Base-by-base conservation (phyloP, 2,888 invertebrate genomes). In the Vesta saturnalis region DNA sequence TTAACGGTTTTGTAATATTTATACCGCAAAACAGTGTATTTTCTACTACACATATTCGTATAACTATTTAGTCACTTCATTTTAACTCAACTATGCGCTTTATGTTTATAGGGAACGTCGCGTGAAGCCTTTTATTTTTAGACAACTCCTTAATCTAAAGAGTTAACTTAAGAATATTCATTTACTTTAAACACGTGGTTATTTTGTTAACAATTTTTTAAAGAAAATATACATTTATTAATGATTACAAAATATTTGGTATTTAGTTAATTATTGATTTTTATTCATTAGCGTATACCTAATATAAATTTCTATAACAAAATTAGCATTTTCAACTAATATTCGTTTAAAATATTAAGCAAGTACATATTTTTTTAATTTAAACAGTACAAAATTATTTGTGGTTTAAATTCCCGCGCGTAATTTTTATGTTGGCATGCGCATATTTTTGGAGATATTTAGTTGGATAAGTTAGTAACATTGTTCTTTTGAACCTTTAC, bases 101-200 rank as follows among this genome's bases (percentile, higher is more conserved):
- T 78, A 77, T 81, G 81, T 81, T 81, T 81, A 80, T 78, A 78
- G 75, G 74, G 74, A 77, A 80, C 79, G 78, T 74, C 76, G 79
- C 77, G 77, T 78, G 78, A 77, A 75, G 79, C 76, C 77, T 78
- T 81, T 81, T 82, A 82, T 82, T 82, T 82, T 82, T 82, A 82
- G 82, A 80, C 77, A 78, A 78, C 76, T 80, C 77, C 74, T 76
- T 73, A 72, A 77, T 74, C 70, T 72, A 63, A 52, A 70, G 68
- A 70, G 71, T 71, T 66, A 71, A 66, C 69, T 69, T 64, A 47
- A 58, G 63, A 68, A 66, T 65, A 56, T 60, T 54, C 49, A 39
- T 46, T 67, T 69, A 64, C 60, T 54, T 65, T 47, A 39, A 39
- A n/a, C 39, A 39, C 39, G 39, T 39, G 39, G 12, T 3, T 12